Base-by-base conservation (phyloP, 2,113 vertebrate genomes). In the Donacobius atricapilla region DNA sequence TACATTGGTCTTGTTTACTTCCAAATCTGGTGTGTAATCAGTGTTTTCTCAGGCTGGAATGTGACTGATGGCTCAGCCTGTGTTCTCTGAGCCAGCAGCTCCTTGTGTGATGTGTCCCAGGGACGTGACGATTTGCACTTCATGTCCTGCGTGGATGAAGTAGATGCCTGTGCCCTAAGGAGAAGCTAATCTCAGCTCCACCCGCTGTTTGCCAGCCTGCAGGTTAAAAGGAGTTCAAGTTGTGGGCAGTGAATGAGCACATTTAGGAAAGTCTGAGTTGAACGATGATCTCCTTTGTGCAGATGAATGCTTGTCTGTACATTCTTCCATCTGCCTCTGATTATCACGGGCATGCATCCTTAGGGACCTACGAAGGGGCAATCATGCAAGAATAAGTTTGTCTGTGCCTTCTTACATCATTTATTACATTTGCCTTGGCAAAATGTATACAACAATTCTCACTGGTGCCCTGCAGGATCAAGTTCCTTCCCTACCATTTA, bases 131-230 rank as follows among this genome's bases (percentile, higher is more conserved):
- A 44, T 80, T 87, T 64, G 50, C 23, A 30, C 33, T 48, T n/a
- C 21, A 19, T 42, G 57, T 47, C 65, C 33, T 18, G 18, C 1
- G 20, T 11, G 37, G 24, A 37, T 64, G 45, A 73, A 76, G 42
- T 4, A 25, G 60, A 65, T 31, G 50, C 48, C 68, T 77, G 25
- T 47, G 37, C 45, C 60, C 47, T 25, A 19, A 51, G 4, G 35
- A 90, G 68, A 73, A 90, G 13, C 42, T 69, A 20, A 58, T 73
- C 57, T 54, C 58, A 25, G 37, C 54, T 69, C 66, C n/a, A 37
- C 11, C 17, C 0, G 0, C 40, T n/a, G 10, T 76, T 84, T 69
- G 23, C 53, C 76, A 72, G 65, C 0, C 0, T 19, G 16, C 35
- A 76, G 82, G 63, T 76, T 91, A 90, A 65, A 77, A 87, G 44